These are phyloP conservation scores for Lonchura striata DNA, from an alignment of 2,113 vertebrate species.

Conservation along the genomic window DNA sequence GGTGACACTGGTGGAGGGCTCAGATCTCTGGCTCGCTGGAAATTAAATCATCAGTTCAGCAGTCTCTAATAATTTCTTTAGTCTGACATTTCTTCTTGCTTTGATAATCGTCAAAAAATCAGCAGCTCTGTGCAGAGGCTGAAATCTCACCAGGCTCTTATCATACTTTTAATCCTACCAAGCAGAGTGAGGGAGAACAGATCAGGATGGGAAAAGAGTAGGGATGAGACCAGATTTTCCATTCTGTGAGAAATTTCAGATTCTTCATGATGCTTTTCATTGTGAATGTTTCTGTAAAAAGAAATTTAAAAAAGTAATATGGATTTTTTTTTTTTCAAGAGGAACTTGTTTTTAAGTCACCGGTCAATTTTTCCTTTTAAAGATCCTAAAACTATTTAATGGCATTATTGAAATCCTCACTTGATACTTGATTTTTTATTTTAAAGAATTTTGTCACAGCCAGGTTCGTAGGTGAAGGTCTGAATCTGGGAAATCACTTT, in stretches of 20 bases:
- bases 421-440: neutral
- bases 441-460: neutral
- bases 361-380: neutral
- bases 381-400: neutral
- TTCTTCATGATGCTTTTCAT: neutral
- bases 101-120: neutral
- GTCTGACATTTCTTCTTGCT: neutral
- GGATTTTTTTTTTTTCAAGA: neutral
- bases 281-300: neutral
- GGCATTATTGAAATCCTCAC: neutral
- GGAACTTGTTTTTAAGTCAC: neutral
- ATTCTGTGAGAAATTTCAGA: neutral
- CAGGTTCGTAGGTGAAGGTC: neutral
- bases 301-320: neutral
- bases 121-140: neutral
- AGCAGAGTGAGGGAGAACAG: neutral
- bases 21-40: neutral
- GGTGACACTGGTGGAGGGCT: neutral
- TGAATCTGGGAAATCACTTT: neutral
- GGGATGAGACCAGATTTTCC: neutral
- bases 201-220: neutral
- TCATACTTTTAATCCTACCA: neutral
- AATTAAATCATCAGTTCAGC: neutral
- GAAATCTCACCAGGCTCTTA: neutral
- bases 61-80: neutral